Percentiles rank a stretch among this genome's conserved stretches.
Conservation (phyloP, 2,797 vertebrate species). For the Pangasius macronema region DNA sequence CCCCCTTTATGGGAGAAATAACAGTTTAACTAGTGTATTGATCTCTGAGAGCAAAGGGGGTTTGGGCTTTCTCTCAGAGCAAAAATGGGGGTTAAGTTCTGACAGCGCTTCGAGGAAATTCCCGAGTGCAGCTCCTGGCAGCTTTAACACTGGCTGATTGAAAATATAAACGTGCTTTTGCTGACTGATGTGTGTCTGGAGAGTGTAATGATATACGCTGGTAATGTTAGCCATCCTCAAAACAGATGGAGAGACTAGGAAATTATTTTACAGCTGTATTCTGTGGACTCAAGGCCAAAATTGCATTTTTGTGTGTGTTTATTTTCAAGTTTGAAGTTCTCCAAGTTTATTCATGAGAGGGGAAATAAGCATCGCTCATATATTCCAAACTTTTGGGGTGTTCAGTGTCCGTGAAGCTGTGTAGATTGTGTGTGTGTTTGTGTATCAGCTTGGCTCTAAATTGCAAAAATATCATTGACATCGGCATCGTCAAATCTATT, state of each 20-base stretch:
- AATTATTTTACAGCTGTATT: background rate
- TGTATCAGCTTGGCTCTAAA: background rate
- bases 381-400: background rate
- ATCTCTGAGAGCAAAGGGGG: conserved; percentile 69
- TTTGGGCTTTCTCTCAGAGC: conserved; percentile 66
- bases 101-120: conserved; percentile 47
- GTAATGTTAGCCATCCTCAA: background rate
- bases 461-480: conserved; percentile 14
- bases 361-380: background rate
- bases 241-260: background rate
- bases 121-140: conserved; percentile 61
- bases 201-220: conserved; percentile 6
- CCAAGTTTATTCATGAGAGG: background rate
- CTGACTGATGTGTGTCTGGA: conserved; percentile 65
- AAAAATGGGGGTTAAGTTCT: conserved; percentile 66
- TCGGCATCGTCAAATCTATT: background rate
- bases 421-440: background rate
- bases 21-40: conserved; percentile 77
- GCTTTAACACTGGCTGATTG: conserved; percentile 28
- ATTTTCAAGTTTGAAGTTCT: background rate
- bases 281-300: background rate
- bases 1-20: conserved; percentile 59
- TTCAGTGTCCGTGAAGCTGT: background rate
- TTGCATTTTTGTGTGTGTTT: background rate
- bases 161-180: conserved; percentile 28